Evolutionary conservation across 1,140 invertebrate genomes (phyloP).

Genomic region (Oryctes rhinoceros): DNA sequence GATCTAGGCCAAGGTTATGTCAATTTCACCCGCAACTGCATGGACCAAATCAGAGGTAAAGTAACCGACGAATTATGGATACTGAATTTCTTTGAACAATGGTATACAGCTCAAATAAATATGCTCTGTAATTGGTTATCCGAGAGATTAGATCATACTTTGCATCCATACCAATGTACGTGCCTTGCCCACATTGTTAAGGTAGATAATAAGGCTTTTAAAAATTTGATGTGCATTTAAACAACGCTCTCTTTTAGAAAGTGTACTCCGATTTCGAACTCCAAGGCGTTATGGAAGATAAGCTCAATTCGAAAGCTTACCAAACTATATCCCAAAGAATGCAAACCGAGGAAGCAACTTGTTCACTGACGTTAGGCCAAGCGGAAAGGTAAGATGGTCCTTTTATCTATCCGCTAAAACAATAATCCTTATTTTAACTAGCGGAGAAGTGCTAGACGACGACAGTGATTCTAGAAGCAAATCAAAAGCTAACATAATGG

Average conservation of each 20-base stretch:
- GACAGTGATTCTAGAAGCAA: slow-evolving; percentile 70
- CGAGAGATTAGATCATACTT: slow-evolving; percentile 90
- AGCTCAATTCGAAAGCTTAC: slow-evolving; percentile 97
- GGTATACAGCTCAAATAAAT: slow-evolving; percentile 95
- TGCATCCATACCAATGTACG: slow-evolving; percentile 97
- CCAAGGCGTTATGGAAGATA: slow-evolving; percentile 98
- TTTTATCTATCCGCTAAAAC: background rate
- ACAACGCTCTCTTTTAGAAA: slow-evolving; percentile 74
- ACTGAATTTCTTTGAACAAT: slow-evolving; percentile 96
- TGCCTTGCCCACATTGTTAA: slow-evolving; percentile 96
- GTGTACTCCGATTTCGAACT: slow-evolving; percentile 98
- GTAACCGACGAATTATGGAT: slow-evolving; percentile 98
- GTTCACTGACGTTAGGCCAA: slow-evolving; percentile 84
- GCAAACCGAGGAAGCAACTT: slow-evolving; percentile 96
- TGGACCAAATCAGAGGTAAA: slow-evolving; percentile 97
- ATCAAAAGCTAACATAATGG: slow-evolving; percentile 71
- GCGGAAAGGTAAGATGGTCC: slow-evolving; percentile 64
- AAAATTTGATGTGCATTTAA: background rate
- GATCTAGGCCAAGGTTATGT: slow-evolving; percentile 98
- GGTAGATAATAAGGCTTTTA: slow-evolving; percentile 65
- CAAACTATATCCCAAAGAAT: slow-evolving; percentile 91
- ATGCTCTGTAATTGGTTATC: slow-evolving; percentile 95
- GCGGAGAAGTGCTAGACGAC: slow-evolving; percentile 69
- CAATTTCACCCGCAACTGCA: slow-evolving; percentile 95
- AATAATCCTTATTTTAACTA: slow-evolving; percentile 46